phyloP scores from a whole-genome alignment of 2,113 vertebrate species.

The Hoplias malabaricus region DNA sequence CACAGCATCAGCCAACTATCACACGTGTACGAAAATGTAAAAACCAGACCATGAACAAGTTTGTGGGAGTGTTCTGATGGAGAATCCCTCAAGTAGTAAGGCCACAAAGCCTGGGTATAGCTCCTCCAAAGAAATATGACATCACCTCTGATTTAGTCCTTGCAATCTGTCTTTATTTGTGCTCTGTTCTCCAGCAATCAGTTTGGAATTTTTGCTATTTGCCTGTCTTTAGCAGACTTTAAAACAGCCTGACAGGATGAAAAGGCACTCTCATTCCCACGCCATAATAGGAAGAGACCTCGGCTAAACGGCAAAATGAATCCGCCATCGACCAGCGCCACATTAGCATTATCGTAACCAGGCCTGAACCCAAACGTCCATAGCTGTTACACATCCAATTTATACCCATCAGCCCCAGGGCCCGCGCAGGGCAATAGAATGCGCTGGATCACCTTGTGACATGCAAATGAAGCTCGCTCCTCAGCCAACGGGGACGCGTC shows the following conservation, averaged over 20 bases:
- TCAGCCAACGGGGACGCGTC: conserved; percentile 50
- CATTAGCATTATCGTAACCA: conserved; percentile 59
- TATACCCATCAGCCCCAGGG: conserved; percentile 61
- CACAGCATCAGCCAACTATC: too few species aligned
- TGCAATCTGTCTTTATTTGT: conserved; percentile 57
- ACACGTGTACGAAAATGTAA: too few species aligned
- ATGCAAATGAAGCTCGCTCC: conserved; percentile 63
- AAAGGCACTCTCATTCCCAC: conserved; percentile 56
- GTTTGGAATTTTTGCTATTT: conserved; percentile 55
- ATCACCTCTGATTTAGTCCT: background rate
- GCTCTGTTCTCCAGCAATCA: conserved; percentile 48
- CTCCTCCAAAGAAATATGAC: conserved; percentile 18
- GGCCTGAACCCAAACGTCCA: conserved; percentile 68
- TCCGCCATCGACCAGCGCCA: conserved; percentile 51
- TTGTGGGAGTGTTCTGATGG: too few species aligned
- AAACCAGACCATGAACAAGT: too few species aligned
- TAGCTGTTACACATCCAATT: conserved; percentile 68
- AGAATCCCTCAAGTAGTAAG: background rate
- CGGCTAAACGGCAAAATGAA: conserved; percentile 69
- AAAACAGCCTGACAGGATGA: conserved; percentile 57
- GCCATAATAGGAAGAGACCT: conserved; percentile 65
- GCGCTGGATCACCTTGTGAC: conserved; percentile 70
- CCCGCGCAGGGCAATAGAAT: conserved; percentile 56
- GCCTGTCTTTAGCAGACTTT: conserved; percentile 61
- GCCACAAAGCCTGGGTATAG: background rate